Conservation (phyloP, 1,140 invertebrate genomes). For the Lucilia cuprina region DNA sequence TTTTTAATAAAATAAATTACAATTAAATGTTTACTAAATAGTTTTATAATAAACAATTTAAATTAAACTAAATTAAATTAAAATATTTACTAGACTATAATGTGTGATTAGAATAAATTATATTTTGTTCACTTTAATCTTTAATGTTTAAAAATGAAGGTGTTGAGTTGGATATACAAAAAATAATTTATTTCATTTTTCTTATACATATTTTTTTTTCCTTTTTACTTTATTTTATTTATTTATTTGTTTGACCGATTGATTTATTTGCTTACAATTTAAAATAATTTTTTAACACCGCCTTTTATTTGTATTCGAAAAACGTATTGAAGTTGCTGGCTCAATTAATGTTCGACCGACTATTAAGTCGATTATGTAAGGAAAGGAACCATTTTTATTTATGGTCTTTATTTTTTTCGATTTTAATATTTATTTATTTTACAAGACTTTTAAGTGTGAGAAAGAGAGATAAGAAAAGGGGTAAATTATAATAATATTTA, state of each 20-base stretch:
- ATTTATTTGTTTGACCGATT: background rate
- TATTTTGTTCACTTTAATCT: background rate
- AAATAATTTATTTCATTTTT: constrained; percentile 22
- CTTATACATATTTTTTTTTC: too few species aligned
- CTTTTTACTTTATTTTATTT: background rate
- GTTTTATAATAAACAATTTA: background rate
- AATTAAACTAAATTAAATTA: constrained; percentile 7
- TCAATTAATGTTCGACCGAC: background rate
- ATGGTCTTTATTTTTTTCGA: background rate
- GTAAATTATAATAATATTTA: too few species aligned
- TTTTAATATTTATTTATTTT: background rate
- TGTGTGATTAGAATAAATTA: constrained; percentile 30
- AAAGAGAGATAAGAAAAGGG: background rate
- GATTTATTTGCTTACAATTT: constrained; percentile 23
- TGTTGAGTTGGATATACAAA: constrained; percentile 7
- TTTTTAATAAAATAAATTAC: background rate
- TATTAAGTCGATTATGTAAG: background rate
- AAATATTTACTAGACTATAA: constrained; percentile 12
- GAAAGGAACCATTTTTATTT: background rate
- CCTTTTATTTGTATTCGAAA: background rate
- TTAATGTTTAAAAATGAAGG: background rate
- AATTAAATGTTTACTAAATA: constrained; percentile 7
- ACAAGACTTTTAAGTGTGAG: background rate
- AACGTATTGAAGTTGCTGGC: background rate
- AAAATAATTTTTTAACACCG: constrained; percentile 1